Evolutionary conservation across 2,113 vertebrate species (phyloP), one percentile per base, ranked within the genome.

Genomic region (Epinephelus moara): DNA sequence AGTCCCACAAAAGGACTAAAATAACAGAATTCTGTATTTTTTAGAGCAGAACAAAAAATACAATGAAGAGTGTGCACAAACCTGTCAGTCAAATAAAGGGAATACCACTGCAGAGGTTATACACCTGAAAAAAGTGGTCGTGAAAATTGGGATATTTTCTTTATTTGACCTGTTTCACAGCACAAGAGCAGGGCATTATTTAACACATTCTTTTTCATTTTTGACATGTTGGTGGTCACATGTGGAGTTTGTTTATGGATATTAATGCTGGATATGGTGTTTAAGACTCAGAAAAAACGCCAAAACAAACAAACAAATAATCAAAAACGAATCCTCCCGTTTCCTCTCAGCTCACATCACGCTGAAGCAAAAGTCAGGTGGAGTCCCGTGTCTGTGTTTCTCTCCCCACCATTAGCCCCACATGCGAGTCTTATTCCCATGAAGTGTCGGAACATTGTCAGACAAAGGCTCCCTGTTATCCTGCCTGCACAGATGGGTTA

Each of bases 401-500:
- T 40, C 17, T 70, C 66, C 50, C 70, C 67, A 64, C 77, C 79
- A 56, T 13, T 52, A 61, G 27, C 30, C 30, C 4, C 45, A 11
- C 79, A 4, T 53, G 81, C 67, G 81, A 89, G 78, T 86, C 81
- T 73, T 92, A 82, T 88, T 92, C 90, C 79, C 90, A 85, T 91
- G 83, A 91, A 92, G 87, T 91, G 62, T 84, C 60, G 67, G 83
- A 85, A 87, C 77, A 86, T 81, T 80, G 55, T 78, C 84, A 93
- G 81, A 94, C 93, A 94, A 94, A 90, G 89, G 85, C 23, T 78
- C 71, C 64, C 91, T 94, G 91, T 94, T 89, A 87, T 92, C 82
- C 80, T 72, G 75, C 86, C 72, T 30, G 91, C 92, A 88, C 94
- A 95, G 93, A 95, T 94, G 94, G 94, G 90, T 88, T 90, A 84